phyloP scores from a whole-genome alignment of 2,888 invertebrate genomes.

The Microdon myrmicae region DNA sequence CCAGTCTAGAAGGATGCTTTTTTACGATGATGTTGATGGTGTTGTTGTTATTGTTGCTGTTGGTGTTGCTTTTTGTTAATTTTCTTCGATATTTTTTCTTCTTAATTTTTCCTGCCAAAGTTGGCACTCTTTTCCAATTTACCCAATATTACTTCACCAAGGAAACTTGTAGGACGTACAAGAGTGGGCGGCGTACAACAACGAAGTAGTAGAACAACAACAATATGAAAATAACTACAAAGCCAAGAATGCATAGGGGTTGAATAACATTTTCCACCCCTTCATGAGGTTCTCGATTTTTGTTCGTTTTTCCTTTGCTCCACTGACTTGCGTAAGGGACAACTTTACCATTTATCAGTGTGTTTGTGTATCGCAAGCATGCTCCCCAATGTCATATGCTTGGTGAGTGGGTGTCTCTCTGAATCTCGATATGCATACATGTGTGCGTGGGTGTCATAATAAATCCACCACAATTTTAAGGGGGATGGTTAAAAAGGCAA shows the following conservation, averaged over 20 bases:
- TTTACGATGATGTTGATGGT: no score
- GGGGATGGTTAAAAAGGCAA: slow-evolving; percentile 30
- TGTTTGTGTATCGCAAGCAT: slow-evolving; percentile 23
- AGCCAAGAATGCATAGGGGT: slow-evolving; percentile 25
- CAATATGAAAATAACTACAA: slow-evolving; percentile 8
- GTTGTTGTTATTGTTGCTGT: slow-evolving; percentile 5
- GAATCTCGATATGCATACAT: no score
- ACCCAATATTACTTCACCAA: slow-evolving; percentile 43
- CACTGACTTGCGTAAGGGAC: slow-evolving; percentile 54
- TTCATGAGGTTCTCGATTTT: slow-evolving; percentile 8
- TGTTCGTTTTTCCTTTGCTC: slow-evolving; percentile 32
- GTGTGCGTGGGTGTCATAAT: no score
- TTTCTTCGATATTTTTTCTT: slow-evolving; percentile 1
- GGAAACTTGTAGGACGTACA: slow-evolving; percentile 23
- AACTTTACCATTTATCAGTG: slow-evolving; percentile 18
- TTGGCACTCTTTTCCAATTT: slow-evolving; percentile 36
- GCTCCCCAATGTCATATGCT: slow-evolving; percentile 24
- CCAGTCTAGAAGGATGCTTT: slow-evolving; percentile 14
- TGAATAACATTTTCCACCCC: slow-evolving; percentile 49
- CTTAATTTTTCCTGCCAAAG: slow-evolving; percentile 32
- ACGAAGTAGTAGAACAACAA: slow-evolving; percentile 19
- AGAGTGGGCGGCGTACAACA: slow-evolving; percentile 48
- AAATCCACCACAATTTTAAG: slow-evolving; percentile 40
- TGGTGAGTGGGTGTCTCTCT: no score
- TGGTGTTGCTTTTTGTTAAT: slow-evolving; percentile 7